A percentile compares a stretch with the other conserved stretches of the same genome.
Evolutionary conservation across 2,113 vertebrate genomes (phyloP).

Genomic region (Cygnus buccinator): DNA sequence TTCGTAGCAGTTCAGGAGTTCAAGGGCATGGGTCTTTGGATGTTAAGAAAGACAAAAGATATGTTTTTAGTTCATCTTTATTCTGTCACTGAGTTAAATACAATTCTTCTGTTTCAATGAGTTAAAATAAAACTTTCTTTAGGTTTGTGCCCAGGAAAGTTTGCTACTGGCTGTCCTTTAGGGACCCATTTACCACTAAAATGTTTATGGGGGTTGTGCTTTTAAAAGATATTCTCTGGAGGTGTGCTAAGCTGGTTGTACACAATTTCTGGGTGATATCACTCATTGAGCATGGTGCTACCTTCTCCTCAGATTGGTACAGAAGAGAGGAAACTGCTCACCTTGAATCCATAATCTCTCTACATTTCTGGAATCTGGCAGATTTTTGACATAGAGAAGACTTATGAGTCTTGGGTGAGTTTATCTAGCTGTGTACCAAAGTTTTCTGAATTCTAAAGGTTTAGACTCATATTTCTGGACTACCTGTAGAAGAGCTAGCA

Average conservation of each 20-base stretch:
- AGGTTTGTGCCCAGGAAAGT: not conserved
- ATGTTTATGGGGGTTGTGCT: not conserved
- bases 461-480: not conserved
- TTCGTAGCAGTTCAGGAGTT: not conserved
- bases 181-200: not conserved
- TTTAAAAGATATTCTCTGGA: not conserved
- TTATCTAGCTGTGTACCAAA: not conserved
- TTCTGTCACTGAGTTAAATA: not conserved
- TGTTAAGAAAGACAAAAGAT: not conserved
- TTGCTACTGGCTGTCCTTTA: not conserved
- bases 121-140: slow-evolving; percentile 23
- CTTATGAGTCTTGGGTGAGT: not conserved
- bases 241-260: not conserved
- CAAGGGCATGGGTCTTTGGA: not conserved
- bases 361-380: not conserved
- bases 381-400: not conserved
- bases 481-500: not conserved
- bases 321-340: not conserved
- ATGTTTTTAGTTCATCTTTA: not conserved
- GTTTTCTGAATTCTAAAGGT: not conserved
- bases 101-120: not conserved
- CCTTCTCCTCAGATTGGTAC: not conserved
- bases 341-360: not conserved
- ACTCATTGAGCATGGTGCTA: not conserved
- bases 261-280: not conserved